Evolutionary conservation across 2,113 vertebrate genomes (phyloP).

Genomic region (Esox niger): DNA sequence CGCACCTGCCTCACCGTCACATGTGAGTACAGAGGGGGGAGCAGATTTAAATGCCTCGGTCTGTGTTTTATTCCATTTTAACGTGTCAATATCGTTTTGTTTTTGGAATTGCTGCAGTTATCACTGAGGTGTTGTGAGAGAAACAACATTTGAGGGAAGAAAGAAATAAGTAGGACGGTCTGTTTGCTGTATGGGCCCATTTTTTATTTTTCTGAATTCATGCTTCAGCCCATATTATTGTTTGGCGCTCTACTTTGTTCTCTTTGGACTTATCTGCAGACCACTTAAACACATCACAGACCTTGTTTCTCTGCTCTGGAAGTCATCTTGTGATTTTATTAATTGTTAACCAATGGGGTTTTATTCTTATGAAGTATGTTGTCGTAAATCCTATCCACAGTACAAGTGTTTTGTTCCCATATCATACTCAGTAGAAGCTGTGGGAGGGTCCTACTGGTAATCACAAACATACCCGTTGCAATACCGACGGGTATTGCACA

Average conservation of each 20-base stretch:
- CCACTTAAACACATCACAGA: background rate
- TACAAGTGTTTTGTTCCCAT: constrained; percentile 13
- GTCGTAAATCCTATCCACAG: constrained; percentile 7
- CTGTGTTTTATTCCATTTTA: no score
- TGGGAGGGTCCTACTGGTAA: constrained; percentile 29
- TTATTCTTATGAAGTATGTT: constrained; percentile 5
- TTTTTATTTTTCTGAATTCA: background rate
- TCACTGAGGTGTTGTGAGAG: no score
- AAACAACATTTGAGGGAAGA: no score
- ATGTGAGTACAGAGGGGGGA: constrained; percentile 52
- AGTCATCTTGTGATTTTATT: no score
- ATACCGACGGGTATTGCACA: no score
- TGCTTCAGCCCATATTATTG: background rate
- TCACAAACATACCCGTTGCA: constrained; percentile 55
- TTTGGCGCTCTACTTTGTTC: constrained; percentile 24
- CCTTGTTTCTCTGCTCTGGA: background rate
- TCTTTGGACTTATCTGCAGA: constrained; percentile 7
- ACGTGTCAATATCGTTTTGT: no score
- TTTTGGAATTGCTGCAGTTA: no score
- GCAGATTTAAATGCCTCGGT: no score
- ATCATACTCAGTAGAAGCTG: background rate
- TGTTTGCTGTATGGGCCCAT: no score
- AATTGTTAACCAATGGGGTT: no score
- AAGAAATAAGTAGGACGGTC: no score
- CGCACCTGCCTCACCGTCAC: constrained; percentile 67